These are phyloP conservation scores for Plebejus melissa DNA, from an alignment of 2,888 invertebrate genomes.

Conservation along the genomic window DNA sequence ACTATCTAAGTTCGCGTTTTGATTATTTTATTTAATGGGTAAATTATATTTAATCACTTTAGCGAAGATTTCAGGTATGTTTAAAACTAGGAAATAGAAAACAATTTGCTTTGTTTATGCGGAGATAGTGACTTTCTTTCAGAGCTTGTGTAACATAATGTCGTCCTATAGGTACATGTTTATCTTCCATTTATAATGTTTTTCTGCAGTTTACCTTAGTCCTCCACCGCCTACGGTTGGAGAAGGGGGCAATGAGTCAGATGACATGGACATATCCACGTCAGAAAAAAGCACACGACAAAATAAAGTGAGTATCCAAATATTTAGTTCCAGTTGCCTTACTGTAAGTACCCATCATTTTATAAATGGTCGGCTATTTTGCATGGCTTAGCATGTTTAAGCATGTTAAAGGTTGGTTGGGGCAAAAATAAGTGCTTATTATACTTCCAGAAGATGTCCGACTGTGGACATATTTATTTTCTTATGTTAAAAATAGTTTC, in stretches of 20 bases:
- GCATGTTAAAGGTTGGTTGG: neutral
- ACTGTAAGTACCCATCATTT: neutral
- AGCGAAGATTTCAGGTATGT: conserved; percentile 32
- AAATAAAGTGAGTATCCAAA: conserved; percentile 45
- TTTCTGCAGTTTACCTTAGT: conserved; percentile 48
- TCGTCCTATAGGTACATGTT: conserved; percentile 42
- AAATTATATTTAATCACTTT: conserved; percentile 30
- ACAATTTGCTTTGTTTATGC: conserved; percentile 34
- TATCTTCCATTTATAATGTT: conserved; percentile 47
- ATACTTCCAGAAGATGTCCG: too few relatives aligned
- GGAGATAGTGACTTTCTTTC: conserved; percentile 44
- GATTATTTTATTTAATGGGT: conserved; percentile 24
- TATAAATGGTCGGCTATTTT: neutral
- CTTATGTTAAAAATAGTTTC: neutral
- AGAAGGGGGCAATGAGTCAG: conserved; percentile 41
- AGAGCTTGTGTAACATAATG: conserved; percentile 39
- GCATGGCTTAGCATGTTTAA: neutral
- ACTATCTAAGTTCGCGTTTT: conserved; percentile 20
- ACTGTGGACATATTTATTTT: too few relatives aligned
- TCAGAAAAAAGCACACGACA: conserved; percentile 39
- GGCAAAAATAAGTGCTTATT: neutral
- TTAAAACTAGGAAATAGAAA: conserved; percentile 32
- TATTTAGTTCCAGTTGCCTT: neutral
- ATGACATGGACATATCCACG: conserved; percentile 45
- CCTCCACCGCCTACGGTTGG: conserved; percentile 38